Conservation (phyloP, 23 tunicate species). For the Diplosoma virens region DNA sequence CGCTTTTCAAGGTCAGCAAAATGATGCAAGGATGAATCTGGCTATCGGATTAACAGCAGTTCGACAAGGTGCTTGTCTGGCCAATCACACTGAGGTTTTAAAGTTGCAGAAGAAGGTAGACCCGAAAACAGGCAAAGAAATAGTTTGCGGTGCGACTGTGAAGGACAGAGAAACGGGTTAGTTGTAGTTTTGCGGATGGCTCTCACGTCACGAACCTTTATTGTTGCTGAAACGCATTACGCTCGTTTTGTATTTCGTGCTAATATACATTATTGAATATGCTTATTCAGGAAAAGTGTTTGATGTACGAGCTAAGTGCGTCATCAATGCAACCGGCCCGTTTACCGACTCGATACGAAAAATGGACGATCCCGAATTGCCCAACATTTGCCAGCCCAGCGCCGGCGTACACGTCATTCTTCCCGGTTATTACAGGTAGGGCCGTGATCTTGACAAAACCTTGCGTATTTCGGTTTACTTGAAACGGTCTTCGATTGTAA, state of each 20-base stretch:
- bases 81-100: slow-evolving; percentile 79
- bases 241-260: no score
- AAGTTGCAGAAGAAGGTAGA: slow-evolving; percentile 53
- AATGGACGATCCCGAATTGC: slow-evolving; percentile 56
- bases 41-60: slow-evolving; percentile 89
- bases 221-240: no score
- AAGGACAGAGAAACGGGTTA: slow-evolving; percentile 60
- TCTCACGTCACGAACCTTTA: no score
- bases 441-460: neutral
- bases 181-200: no score
- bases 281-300: slow-evolving; percentile 43
- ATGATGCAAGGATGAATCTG: slow-evolving; percentile 89
- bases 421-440: slow-evolving; percentile 91
- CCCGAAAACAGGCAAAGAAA: slow-evolving; percentile 46
- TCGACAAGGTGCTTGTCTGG: slow-evolving; percentile 85
- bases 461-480: neutral
- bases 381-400: slow-evolving; percentile 89
- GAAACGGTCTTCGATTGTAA: neutral
- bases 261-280: neutral
- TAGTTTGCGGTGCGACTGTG: slow-evolving; percentile 71
- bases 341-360: slow-evolving; percentile 76
- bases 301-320: slow-evolving; percentile 77
- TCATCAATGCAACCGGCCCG: slow-evolving; percentile 92
- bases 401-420: slow-evolving; percentile 92
- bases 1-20: slow-evolving; percentile 65